Conservation (phyloP, 2,888 invertebrate genomes). For the Phymatocera aterrima region DNA sequence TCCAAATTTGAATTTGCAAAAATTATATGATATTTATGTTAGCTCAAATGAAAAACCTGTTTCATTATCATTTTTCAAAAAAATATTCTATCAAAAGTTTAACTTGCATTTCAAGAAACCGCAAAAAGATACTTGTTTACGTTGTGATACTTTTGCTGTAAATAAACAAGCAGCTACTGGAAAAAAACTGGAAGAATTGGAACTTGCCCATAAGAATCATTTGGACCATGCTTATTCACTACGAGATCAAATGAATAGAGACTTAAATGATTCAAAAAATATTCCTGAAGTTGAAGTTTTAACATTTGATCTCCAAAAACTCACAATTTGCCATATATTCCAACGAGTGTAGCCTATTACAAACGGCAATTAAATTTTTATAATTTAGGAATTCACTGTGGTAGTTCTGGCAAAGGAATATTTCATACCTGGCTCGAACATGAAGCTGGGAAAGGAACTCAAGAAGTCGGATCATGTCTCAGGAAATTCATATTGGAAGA, state of each 20-base stretch:
- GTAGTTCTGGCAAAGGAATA: neutral
- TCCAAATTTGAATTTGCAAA: neutral
- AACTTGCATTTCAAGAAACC: slow-evolving; percentile 50
- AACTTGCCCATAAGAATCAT: neutral
- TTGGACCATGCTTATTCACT: no score
- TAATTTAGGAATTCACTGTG: slow-evolving; percentile 49
- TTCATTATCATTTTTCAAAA: slow-evolving; percentile 46
- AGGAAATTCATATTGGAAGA: slow-evolving; percentile 40
- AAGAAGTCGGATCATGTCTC: slow-evolving; percentile 51
- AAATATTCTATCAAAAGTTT: slow-evolving; percentile 43
- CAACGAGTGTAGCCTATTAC: slow-evolving; percentile 47
- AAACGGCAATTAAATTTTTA: slow-evolving; percentile 48
- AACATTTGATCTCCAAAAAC: neutral
- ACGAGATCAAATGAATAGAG: neutral
- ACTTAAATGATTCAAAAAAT: neutral
- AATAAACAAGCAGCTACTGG: neutral
- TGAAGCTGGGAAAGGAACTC: slow-evolving; percentile 38
- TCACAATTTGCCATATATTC: slow-evolving; percentile 32
- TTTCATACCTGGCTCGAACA: slow-evolving; percentile 50
- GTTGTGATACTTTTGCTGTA: slow-evolving; percentile 12
- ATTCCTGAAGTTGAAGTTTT: neutral
- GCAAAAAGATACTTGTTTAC: slow-evolving; percentile 51
- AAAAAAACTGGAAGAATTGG: neutral
- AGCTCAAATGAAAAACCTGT: slow-evolving; percentile 16
- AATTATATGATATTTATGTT: neutral